phyloP scores from a whole-genome alignment of 2,888 invertebrate genomes.

The Antheraea yamamai region DNA sequence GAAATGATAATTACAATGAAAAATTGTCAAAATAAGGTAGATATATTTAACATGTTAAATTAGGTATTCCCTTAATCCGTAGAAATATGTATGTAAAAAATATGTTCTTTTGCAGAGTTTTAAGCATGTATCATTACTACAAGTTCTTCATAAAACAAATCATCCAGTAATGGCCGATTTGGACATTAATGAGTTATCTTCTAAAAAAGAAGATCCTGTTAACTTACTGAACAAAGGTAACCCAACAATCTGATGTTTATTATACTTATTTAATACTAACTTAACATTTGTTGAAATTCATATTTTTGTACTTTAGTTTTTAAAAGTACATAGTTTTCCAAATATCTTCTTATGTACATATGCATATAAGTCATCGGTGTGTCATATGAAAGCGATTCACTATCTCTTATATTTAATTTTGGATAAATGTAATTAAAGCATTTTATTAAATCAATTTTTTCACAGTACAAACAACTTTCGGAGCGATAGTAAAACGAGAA shows the following conservation, averaged over 20 bases:
- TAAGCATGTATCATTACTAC: slow-evolving; percentile 63
- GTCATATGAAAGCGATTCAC: not conserved
- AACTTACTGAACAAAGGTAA: slow-evolving; percentile 65
- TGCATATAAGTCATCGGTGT: too few relatives aligned
- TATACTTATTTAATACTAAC: not conserved
- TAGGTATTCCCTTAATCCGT: not conserved
- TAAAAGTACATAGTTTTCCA: not conserved
- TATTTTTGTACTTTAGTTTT: not conserved
- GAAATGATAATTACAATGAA: slow-evolving; percentile 75
- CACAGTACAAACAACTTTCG: slow-evolving; percentile 65
- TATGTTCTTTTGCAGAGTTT: slow-evolving; percentile 51
- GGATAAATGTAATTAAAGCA: slow-evolving; percentile 2
- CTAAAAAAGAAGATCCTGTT: slow-evolving; percentile 61
- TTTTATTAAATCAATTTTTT: slow-evolving; percentile 30
- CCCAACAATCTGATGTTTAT: not conserved
- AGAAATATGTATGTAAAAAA: not conserved
- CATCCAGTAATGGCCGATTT: slow-evolving; percentile 38
- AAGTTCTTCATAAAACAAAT: slow-evolving; percentile 75
- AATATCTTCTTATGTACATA: not conserved
- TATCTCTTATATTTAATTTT: not conserved
- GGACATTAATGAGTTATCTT: slow-evolving; percentile 27
- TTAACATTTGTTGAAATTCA: not conserved
- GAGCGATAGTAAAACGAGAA: slow-evolving; percentile 64
- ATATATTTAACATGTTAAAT: not conserved
- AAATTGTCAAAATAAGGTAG: slow-evolving; percentile 64